Percentiles rank a stretch among this genome's conserved stretches.
Evolutionary conservation across 37 sponge, comb jelly and placozoan genomes (phyloP).

Genomic region (Bolinopsis microptera): DNA sequence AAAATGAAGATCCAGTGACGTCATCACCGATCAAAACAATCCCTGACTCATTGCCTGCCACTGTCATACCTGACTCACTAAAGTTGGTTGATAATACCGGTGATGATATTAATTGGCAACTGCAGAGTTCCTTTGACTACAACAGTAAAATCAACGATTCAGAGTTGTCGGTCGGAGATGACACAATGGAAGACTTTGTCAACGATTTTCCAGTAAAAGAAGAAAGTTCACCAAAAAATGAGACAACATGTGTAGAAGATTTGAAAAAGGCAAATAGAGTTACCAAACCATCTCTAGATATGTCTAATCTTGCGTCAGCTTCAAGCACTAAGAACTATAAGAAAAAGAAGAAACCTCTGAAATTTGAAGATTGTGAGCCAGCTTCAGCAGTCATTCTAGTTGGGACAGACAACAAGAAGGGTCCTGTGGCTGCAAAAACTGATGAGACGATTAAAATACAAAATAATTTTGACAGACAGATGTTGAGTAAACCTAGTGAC

Average conservation of each 20-base stretch:
- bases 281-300: background rate
- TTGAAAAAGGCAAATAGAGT: no score
- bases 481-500: background rate
- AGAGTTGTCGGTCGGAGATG: background rate
- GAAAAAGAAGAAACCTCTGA: background rate
- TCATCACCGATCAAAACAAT: background rate
- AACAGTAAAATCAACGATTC: background rate
- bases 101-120: background rate
- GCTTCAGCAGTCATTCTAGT: background rate
- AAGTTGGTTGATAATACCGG: background rate
- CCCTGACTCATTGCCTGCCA: background rate
- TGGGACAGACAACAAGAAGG: background rate
- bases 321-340: background rate
- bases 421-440: background rate
- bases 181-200: constrained; percentile 12
- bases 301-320: background rate
- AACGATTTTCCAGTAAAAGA: background rate
- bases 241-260: no score
- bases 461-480: background rate
- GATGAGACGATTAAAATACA: background rate
- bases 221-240: no score
- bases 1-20: background rate
- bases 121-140: constrained; percentile 31
- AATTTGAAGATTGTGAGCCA: background rate
- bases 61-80: constrained; percentile 29